Evolutionary conservation across 1,140 invertebrate genomes (phyloP), one percentile per base, ranked within the genome.

Genomic region (Lasaia peninsularis): DNA sequence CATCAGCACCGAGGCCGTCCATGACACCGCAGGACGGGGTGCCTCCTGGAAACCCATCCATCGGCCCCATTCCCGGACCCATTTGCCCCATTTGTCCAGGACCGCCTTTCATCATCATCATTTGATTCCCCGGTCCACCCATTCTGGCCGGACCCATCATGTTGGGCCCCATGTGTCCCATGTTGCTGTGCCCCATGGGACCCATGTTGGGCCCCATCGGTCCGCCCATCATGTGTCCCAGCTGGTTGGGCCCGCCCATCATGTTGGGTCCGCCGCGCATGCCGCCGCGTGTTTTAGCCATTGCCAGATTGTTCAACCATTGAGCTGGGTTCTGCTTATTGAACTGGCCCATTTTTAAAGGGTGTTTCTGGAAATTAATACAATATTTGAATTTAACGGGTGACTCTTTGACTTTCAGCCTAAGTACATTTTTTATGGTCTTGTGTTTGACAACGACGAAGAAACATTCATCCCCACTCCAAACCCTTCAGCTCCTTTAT

Each of bases 271-370:
- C 82, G 5, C 91, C 91, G 18, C 92, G 87, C 73, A 91, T 90
- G 32, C 90, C 93, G 35, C 91, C 91, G 67, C 94, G 92, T 67
- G 92, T 94, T 80, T 95, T 95, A 73, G 94, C 92, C 88, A 93
- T 93, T 14, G 93, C 92, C n/a, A 95, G 83, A 79, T 93, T 95
- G 69, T 94, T 95, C 12, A 95, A 81, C 94, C 94, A 95, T 79
- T 95, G 93, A n/a, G 93, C 93, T 54, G 94, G 93, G 80, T 94
- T 95, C 78, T 95, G 95, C 66, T 95, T 92, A 80, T 93, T 94
- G 86, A 97, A 95, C 74, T 97, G 96, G 40, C 94, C 95, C 70
- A 96, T 92, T 91, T 97, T 97, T 65, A 96, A 90, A 24, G 96
- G 96, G 89, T 97, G 94, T 92, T 97, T 97, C 93, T 96, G 90